Base-by-base conservation (phyloP, 2,888 invertebrate species). In the Thymelicus acteon region DNA sequence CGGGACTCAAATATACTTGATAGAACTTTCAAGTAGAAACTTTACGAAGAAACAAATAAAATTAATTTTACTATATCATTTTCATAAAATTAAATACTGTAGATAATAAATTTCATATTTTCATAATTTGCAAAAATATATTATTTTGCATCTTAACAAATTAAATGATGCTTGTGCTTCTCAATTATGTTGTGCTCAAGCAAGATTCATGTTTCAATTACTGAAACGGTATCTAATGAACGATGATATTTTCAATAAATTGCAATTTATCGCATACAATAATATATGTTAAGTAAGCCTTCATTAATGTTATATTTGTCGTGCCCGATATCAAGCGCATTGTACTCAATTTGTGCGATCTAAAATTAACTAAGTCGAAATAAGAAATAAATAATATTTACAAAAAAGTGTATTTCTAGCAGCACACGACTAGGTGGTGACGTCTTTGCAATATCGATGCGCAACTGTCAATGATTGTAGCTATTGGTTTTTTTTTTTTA, bases 301-400 rank as follows among this genome's bases (percentile, higher is more conserved):
- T 63, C 10, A 10, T 61, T 5, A 37, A 49, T 49, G 62, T 37
- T 62, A 31, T n/a, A 49, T 62, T 15, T 39, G 52, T 52, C 15
- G 54, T 54, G 54, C 6, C 6, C 47, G 44, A 39, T 57, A 44
- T 62, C n/a, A 76, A 63, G 69, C 69, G 69, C 47, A 63, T 62
- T 58, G n/a, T 15, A 48, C 79, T 84, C 85, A 84, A 82, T 85
- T 84, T 75, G 76, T 80, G 81, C 83, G 81, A 81, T 78, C 77
- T 64, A 68, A 37, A 40, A 40, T 52, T 31, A 65, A 65, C 65
- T n/a, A 57, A 54, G 48, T 57, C 24, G 57, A 57, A 72, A 40
- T 65, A 67, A 73, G 62, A 71, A 66, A 73, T 62, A 67, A 66
- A 67, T 24, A 40, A 73, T 73, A 70, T 66, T 69, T 71, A 72